Evolutionary conservation across 2,797 vertebrate genomes (phyloP).

Genomic region (Pogonophryne albipinna): DNA sequence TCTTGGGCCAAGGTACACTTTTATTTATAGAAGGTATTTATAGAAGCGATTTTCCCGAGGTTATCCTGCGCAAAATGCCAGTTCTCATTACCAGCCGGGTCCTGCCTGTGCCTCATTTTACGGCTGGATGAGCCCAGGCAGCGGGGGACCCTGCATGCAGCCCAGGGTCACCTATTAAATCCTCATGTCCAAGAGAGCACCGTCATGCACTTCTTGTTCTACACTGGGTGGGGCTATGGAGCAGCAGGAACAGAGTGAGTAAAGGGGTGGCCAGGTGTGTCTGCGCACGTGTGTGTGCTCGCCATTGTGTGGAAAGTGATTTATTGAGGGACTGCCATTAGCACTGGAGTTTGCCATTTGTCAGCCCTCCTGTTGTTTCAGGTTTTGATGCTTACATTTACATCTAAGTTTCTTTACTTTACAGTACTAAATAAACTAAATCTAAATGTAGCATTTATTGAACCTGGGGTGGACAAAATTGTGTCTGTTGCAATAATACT

Average conservation of each 20-base stretch:
- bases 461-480: not conserved
- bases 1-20: slow-evolving; percentile 82
- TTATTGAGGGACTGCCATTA: slow-evolving; percentile 57
- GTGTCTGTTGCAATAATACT: not conserved
- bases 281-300: slow-evolving; percentile 24
- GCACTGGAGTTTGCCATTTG: slow-evolving; percentile 40
- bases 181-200: slow-evolving; percentile 81
- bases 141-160: slow-evolving; percentile 78
- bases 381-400: slow-evolving; percentile 38
- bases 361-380: slow-evolving; percentile 49
- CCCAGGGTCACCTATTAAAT: slow-evolving; percentile 88
- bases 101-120: slow-evolving; percentile 87
- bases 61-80: slow-evolving; percentile 86
- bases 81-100: slow-evolving; percentile 87
- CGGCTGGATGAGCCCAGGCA: slow-evolving; percentile 84
- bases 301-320: slow-evolving; percentile 55
- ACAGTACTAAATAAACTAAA: slow-evolving; percentile 11
- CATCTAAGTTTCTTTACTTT: slow-evolving; percentile 9
- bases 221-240: slow-evolving; percentile 76
- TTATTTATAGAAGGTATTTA: slow-evolving; percentile 90
- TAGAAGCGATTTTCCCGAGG: slow-evolving; percentile 88
- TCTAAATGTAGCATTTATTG: not conserved
- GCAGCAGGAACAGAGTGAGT: slow-evolving; percentile 48
- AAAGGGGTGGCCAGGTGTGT: slow-evolving; percentile 66
- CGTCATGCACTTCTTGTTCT: slow-evolving; percentile 78